These are phyloP conservation scores for Zaprionus taronus DNA, from an alignment of 1,140 invertebrate species.

Conservation along the genomic window DNA sequence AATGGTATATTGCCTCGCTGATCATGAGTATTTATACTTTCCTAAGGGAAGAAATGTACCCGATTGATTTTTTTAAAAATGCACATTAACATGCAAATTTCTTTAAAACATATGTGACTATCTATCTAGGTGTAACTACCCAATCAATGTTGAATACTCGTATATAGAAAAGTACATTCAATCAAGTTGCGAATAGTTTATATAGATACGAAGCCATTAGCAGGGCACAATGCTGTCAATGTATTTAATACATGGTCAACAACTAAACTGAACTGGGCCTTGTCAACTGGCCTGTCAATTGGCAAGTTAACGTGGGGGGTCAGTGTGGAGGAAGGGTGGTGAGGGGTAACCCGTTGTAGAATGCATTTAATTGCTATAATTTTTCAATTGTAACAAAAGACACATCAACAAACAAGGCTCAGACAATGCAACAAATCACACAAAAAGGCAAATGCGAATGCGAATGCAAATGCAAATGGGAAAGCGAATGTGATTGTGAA, in stretches of 20 bases:
- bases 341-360: slow-evolving; percentile 20
- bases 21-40: too few species aligned
- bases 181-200: not conserved
- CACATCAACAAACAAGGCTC: slow-evolving; percentile 38
- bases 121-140: not conserved
- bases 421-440: slow-evolving; percentile 68
- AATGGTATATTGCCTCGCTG: too few species aligned
- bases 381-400: slow-evolving; percentile 77
- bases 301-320: not conserved
- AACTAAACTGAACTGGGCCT: slow-evolving; percentile 47
- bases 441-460: slow-evolving; percentile 53
- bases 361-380: slow-evolving; percentile 76
- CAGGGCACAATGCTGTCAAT: not conserved
- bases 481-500: slow-evolving; percentile 55
- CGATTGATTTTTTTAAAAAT: too few species aligned
- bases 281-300: slow-evolving; percentile 19
- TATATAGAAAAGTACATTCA: not conserved
- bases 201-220: not conserved
- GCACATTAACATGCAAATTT: too few species aligned
- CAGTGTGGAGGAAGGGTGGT: not conserved
- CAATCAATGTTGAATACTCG: not conserved
- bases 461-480: slow-evolving; percentile 37
- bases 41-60: too few species aligned
- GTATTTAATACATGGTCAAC: slow-evolving; percentile 1
- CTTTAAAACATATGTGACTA: too few species aligned